phyloP scores from a whole-genome alignment of 2,888 invertebrate genomes.

The Caenorhabditis plicata region DNA sequence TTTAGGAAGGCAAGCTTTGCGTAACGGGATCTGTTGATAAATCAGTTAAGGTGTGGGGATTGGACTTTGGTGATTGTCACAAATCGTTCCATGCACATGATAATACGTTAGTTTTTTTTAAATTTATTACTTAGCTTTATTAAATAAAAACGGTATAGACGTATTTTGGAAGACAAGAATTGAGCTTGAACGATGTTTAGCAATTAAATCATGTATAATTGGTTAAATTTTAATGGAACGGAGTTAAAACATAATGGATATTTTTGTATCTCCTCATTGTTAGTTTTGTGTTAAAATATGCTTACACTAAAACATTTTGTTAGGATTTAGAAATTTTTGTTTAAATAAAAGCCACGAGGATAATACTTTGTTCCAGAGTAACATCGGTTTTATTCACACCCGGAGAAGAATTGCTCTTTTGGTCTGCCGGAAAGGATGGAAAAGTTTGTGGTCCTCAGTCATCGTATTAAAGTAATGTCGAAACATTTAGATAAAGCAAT shows the following conservation, averaged over 20 bases:
- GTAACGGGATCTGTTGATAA: constrained; percentile 93
- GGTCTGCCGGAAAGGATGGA: constrained; percentile 89
- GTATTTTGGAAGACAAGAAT: too few species aligned
- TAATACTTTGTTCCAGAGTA: constrained; percentile 77
- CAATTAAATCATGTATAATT: too few species aligned
- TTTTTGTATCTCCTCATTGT: too few species aligned
- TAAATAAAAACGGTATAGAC: too few species aligned
- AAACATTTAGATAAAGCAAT: constrained; percentile 77
- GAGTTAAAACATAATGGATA: too few species aligned
- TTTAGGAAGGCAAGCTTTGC: constrained; percentile 73
- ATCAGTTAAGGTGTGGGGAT: constrained; percentile 94
- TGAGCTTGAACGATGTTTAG: too few species aligned
- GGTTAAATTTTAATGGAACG: too few species aligned
- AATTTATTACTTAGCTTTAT: too few species aligned
- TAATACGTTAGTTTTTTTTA: constrained; percentile 71
- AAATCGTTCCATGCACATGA: constrained; percentile 92
- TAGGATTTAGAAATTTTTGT: neutral
- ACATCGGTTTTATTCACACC: constrained; percentile 86
- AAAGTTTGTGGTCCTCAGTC: constrained; percentile 67
- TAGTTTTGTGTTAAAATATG: too few species aligned
- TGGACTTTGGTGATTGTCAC: constrained; percentile 98
- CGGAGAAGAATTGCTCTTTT: constrained; percentile 81
- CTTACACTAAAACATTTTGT: too few species aligned
- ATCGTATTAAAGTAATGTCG: neutral
- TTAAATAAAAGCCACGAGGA: too few species aligned